Evolutionary conservation across 92 coral and sea anemone genomes (phyloP).

Genomic region (Diadumene lineata): DNA sequence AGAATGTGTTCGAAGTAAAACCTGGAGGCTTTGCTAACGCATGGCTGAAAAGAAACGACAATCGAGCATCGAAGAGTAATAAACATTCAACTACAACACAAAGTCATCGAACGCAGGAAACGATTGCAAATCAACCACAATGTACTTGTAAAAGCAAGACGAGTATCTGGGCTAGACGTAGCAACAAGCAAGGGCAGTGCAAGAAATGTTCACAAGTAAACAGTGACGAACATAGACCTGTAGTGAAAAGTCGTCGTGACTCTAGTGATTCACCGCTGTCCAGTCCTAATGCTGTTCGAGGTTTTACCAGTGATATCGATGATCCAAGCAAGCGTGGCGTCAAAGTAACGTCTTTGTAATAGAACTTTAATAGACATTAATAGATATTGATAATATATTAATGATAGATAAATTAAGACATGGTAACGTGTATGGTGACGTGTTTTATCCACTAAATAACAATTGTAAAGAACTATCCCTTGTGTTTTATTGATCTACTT

Average conservation of each 20-base stretch:
- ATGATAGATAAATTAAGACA: not conserved
- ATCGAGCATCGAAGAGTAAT: not conserved
- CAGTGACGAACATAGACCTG: conserved; percentile 28
- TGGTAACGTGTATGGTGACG: not conserved
- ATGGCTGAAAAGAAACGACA: conserved; percentile 65
- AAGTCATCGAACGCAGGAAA: conserved; percentile 27
- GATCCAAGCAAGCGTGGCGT: conserved; percentile 76
- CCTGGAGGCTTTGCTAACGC: conserved; percentile 65
- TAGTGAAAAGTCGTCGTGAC: conserved; percentile 61
- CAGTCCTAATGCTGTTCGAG: conserved; percentile 54
- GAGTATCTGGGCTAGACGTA: conserved; percentile 76
- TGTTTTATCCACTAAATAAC: not conserved
- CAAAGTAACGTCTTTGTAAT: conserved; percentile 76
- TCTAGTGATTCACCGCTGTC: conserved; percentile 73
- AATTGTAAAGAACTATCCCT: not conserved
- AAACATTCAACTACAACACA: conserved; percentile 10
- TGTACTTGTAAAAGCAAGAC: conserved; percentile 72
- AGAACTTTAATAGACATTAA: not conserved
- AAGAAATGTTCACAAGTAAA: conserved; percentile 9
- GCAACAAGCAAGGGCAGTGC: conserved; percentile 16
- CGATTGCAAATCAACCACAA: conserved; percentile 20
- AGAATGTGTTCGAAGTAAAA: conserved; percentile 52
- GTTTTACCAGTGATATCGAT: conserved; percentile 50
- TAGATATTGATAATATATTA: not conserved
- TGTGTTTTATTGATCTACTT: not conserved